Evolutionary conservation across 2,888 invertebrate genomes (phyloP).

Genomic region (Agapostemon virescens): DNA sequence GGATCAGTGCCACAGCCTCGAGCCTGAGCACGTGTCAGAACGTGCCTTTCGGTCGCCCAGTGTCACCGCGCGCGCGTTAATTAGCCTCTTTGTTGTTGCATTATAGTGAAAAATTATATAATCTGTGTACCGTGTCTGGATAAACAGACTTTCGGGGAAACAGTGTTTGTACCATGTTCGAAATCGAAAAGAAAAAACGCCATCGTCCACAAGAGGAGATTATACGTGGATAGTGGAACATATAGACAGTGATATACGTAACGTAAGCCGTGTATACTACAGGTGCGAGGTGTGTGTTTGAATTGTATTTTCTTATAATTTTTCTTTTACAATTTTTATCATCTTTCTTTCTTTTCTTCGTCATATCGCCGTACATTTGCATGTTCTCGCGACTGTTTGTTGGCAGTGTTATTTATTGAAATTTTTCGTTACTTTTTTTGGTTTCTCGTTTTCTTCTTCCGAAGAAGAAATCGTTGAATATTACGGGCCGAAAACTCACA

Average conservation of each 20-base stretch:
- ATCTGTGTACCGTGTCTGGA: constrained; percentile 36
- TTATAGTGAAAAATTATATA: constrained; percentile 57
- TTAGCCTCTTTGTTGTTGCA: constrained; percentile 49
- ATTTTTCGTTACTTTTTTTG: background rate
- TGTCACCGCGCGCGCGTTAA: constrained; percentile 56
- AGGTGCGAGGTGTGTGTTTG: constrained; percentile 35
- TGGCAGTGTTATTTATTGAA: background rate
- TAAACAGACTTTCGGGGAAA: constrained; percentile 19
- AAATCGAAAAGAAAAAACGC: constrained; percentile 15
- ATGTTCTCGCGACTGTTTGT: background rate
- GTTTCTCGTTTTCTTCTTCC: background rate
- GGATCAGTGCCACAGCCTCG: constrained; percentile 60
- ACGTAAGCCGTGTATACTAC: constrained; percentile 31
- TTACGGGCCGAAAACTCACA: constrained; percentile 29
- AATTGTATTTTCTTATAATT: background rate
- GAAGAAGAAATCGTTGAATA: background rate
- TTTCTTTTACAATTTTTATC: background rate
- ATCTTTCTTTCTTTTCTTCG: background rate
- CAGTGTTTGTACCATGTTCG: constrained; percentile 36
- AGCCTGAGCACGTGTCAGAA: constrained; percentile 60
- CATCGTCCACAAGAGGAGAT: constrained; percentile 31
- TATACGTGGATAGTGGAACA: constrained; percentile 35
- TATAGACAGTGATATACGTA: constrained; percentile 21
- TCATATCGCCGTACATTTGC: background rate
- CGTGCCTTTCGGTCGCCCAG: constrained; percentile 53